Base-by-base conservation (phyloP, 2,113 vertebrate genomes). In the Tyto alba region DNA sequence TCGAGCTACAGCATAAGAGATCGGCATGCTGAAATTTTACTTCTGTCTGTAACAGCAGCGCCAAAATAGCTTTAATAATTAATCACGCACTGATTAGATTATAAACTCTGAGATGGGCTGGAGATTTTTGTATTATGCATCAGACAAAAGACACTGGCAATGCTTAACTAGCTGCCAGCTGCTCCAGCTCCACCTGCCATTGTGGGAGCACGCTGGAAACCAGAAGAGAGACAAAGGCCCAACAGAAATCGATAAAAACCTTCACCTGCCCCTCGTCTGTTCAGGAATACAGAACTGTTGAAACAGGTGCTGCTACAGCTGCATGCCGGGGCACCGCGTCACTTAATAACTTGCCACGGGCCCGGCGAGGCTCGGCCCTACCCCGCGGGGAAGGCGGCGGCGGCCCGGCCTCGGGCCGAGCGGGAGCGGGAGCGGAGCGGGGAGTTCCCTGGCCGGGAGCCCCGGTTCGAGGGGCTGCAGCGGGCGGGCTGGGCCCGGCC, bases 131-230 rank as follows among this genome's bases (percentile, higher is more conserved):
- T 40, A 62, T 93, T 88, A 75, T 85, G 53, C 63, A 66, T 94
- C 71, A 90, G 88, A 96, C 95, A 95, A 94, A 96, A 80, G 88
- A 26, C 63, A 59, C 63, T 91, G 93, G 95, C 85, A 97, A 85
- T 88, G 67, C 96, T 95, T 97, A 96, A 97, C 92, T 47, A 76
- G 89, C 41, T 67, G 66, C 92, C 80, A 81, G 83, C 86, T 57
- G 80, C 59, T 80, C 40, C 85, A 56, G 85, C 88, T 93, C 95
- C 95, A 76, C 96, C 92, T 95, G 95, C 86, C 83, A 85, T 91
- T 96, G 92, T 90, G 86, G 94, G 48, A 90, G 60, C 79, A 12
- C 52, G 55, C 52, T 32, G 84, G 92, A 90, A 93, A 82, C 64
- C 80, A 75, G 85, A 30, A 50, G 15, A 47, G 68, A 94, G 79